Evolutionary conservation across 2,797 vertebrate species (phyloP), one percentile per base, ranked within the genome.

Genomic region (Coreius guichenoti): DNA sequence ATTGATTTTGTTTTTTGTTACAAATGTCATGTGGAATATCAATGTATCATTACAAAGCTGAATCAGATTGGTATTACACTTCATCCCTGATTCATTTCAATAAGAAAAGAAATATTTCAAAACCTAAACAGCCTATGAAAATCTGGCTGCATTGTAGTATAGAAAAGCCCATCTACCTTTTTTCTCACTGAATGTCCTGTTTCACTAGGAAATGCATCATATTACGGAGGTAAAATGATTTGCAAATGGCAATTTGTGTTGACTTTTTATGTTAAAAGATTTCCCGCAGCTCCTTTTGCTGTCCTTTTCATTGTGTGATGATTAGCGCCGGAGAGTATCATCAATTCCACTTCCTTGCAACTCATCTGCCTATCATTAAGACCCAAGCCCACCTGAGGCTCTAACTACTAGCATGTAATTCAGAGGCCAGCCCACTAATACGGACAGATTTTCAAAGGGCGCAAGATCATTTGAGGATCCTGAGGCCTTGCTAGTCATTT

Each of bases 351-450:
- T 83, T 87, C 49, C 75, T 88, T 74, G 86, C 83, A 74, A 72
- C 56, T 83, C 81, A 84, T 75, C 81, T 82, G 7, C 73, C 83
- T 54, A 54, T 89, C 80, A 83, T 84, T 84, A 87, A 82, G 72
- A 81, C 58, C 29, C 36, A 67, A 56, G 83, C n/a, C 88, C 81
- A 81, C 73, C 61, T 31, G 84, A 86, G 86, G 84, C 83, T 68
- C 61, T 49, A 51, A 70, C 51, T 43, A 16, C 72, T 77, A 77
- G 65, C 58, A 23, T 19, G 61, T 69, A 69, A 70, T 85, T 85
- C 76, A 83, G 80, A 63, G 72, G 83, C 69, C 43, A 67, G 70
- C 23, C 70, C 26, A 4, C 47, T 82, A 80, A 76, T 82, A 76
- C 6, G 21, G 78, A 67, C 73, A 51, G 29, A 61, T 56, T 51